phyloP scores from a whole-genome alignment of 2,888 invertebrate species.

The Drosophila fulvimacula region DNA sequence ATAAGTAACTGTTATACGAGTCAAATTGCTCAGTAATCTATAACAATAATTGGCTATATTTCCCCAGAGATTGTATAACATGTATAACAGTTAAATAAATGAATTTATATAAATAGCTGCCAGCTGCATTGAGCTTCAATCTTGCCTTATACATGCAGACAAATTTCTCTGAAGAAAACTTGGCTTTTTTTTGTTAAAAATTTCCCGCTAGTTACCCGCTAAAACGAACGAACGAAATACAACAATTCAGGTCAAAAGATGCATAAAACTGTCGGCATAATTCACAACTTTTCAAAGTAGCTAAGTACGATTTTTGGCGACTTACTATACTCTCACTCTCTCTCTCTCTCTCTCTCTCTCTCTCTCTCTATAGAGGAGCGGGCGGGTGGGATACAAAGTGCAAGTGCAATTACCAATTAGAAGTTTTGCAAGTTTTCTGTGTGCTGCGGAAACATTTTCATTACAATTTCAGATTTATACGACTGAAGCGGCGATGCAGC shows the following conservation, averaged over 20 bases:
- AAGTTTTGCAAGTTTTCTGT: slow-evolving; percentile 62
- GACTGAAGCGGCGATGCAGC: slow-evolving; percentile 10
- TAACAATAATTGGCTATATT: too few species aligned
- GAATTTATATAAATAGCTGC: slow-evolving; percentile 2
- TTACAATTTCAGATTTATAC: slow-evolving; percentile 71
- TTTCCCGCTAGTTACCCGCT: slow-evolving; percentile 6
- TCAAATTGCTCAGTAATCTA: too few species aligned
- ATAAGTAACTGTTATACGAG: too few species aligned
- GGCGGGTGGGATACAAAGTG: slow-evolving; percentile 14
- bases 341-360: background rate
- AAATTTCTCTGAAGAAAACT: slow-evolving; percentile 1
- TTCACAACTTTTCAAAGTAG: slow-evolving; percentile 58
- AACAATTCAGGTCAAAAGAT: slow-evolving; percentile 58
- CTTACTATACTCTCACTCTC: slow-evolving; percentile 15
- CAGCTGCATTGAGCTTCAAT: slow-evolving; percentile 36
- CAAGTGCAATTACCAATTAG: slow-evolving; percentile 76
- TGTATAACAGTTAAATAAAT: too few species aligned
- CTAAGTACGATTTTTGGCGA: slow-evolving; percentile 43
- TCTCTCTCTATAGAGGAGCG: background rate
- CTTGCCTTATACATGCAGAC: slow-evolving; percentile 3
- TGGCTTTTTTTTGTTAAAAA: slow-evolving; percentile 4
- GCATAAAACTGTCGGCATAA: slow-evolving; percentile 70
- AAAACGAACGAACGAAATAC: slow-evolving; percentile 6
- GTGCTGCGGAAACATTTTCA: slow-evolving; percentile 63
- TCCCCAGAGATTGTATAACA: too few species aligned